Base-by-base conservation (phyloP, 2,797 vertebrate genomes). In the Orestias chungarensis region DNA sequence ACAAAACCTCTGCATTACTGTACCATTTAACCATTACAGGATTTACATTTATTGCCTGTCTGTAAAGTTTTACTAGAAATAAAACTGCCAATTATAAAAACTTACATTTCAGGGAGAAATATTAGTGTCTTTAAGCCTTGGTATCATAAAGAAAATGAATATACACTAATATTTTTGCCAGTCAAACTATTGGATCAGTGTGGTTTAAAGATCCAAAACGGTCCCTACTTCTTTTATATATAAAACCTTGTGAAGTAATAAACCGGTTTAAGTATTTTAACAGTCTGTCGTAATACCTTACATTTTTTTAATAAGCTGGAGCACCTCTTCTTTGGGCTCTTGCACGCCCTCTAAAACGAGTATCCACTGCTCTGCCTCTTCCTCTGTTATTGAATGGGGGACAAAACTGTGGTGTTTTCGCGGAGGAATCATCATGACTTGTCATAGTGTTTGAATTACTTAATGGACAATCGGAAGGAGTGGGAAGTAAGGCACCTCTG, bases 401-500 rank as follows among this genome's bases (percentile, higher is more conserved):
- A 76, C 78, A 71, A 20, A 38, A 67, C 66, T 75, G 72, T 64
- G 79, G 84, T 46, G 87, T 86, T 78, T 89, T 84, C 2, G 38
- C 43, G 31, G 44, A 74, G 9, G 94, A 93, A 0, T 86, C 49
- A 70, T 95, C 94, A 3, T 90, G 79, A 74, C 91, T 95, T n/a
- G 91, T 94, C 2, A 88, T 75, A 14, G 80, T 75, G 78, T 88
- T 89, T 4, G 88, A 83, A 17, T 84, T 78, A 31, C 89, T 68
- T 71, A 93, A 86, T 1, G 90, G 82, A 50, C 94, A 90, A 85
- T 96, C 83, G 8, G 93, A 90, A 1, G 96, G 96, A 84, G 97
- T 96, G 42, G 97, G 97, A 71, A 99, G 96, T 84, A 98, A 95
- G 76, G 96, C 93, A 69, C 94, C 90, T 47, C 96, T 96, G 62